phyloP scores from a whole-genome alignment of 37 sponge, comb jelly and placozoan species.

The Chondrosia reniformis region DNA sequence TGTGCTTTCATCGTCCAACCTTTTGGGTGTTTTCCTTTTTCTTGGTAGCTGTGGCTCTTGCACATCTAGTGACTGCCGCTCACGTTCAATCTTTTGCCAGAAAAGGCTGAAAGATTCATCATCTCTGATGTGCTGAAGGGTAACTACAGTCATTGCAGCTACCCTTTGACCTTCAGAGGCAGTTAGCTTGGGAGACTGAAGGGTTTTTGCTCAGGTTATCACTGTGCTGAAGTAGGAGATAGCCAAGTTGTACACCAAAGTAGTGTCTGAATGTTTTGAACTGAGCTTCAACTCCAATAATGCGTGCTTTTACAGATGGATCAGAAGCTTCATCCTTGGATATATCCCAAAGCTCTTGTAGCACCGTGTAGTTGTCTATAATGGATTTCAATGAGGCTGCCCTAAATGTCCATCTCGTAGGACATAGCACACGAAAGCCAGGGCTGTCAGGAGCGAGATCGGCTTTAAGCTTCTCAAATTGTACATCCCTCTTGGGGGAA shows the following conservation, averaged over 20 bases:
- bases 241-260: conserved; percentile 46
- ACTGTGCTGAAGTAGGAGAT: conserved; percentile 48
- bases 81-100: conserved; percentile 20
- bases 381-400: conserved; percentile 18
- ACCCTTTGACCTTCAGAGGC: conserved; percentile 10
- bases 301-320: conserved; percentile 18
- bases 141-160: conserved; percentile 23
- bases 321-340: conserved; percentile 7
- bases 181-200: background rate
- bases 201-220: conserved; percentile 49
- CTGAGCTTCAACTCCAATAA: conserved; percentile 23
- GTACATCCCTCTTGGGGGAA: conserved; percentile 1
- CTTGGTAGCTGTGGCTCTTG: conserved; percentile 31
- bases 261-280: conserved; percentile 27
- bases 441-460: conserved; percentile 1
- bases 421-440: conserved; percentile 26
- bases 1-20: conserved; percentile 23
- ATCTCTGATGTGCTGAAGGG: conserved; percentile 6
- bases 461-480: conserved; percentile 1
- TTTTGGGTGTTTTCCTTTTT: conserved; percentile 27
- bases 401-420: conserved; percentile 26
- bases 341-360: conserved; percentile 25
- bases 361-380: conserved; percentile 14
- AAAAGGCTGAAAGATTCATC: conserved; percentile 9
- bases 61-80: conserved; percentile 19